phyloP scores from a whole-genome alignment of 2,113 vertebrate species.

The Chloroceryle aenea region DNA sequence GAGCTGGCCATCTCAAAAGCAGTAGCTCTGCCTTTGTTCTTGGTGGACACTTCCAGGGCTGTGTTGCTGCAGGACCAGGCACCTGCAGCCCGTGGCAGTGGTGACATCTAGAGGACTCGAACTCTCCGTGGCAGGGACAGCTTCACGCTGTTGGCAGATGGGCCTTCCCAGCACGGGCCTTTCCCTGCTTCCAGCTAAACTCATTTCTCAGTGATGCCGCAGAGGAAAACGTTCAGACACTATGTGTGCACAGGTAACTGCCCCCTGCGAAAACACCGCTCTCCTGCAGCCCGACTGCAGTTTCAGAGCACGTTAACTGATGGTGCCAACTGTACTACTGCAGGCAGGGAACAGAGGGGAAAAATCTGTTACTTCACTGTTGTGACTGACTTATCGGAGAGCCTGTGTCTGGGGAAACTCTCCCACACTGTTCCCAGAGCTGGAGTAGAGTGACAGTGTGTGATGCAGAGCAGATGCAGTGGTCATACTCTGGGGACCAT shows the following conservation, averaged over 20 bases:
- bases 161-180: neutral
- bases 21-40: neutral
- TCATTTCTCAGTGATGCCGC: neutral
- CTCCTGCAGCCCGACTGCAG: neutral
- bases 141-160: neutral
- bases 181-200: neutral
- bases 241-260: rapidly evolving
- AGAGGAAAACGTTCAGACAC: neutral
- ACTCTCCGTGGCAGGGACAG: neutral
- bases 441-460: rapidly evolving
- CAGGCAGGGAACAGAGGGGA: neutral
- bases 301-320: neutral
- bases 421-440: neutral
- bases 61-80: neutral
- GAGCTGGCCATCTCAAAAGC: neutral
- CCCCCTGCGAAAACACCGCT: neutral
- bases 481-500: neutral
- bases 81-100: neutral
- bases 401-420: neutral
- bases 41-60: neutral
- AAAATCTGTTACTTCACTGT: neutral
- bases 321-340: neutral
- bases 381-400: neutral
- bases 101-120: slow-evolving; percentile 60
- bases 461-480: neutral